Evolutionary conservation across 2,113 vertebrate species (phyloP).

Genomic region (Nyctereutes procyonoides): DNA sequence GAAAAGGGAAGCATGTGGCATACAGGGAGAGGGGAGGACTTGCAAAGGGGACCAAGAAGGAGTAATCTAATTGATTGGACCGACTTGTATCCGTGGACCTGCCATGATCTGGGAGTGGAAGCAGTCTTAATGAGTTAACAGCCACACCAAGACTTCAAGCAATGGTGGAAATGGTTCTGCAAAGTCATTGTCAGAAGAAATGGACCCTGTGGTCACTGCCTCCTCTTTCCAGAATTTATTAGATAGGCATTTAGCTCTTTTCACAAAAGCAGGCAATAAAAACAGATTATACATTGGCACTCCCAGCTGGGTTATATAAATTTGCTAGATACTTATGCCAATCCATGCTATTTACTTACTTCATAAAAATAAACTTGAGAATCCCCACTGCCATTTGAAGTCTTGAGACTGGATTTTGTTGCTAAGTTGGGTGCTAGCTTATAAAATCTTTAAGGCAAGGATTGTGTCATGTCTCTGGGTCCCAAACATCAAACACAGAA

Average conservation of each 20-base stretch:
- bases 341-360: not conserved
- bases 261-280: not conserved
- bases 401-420: constrained; percentile 18
- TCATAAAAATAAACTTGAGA: constrained; percentile 37
- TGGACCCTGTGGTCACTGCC: too few species aligned
- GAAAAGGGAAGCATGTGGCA: not conserved
- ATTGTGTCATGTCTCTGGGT: not conserved
- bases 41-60: not conserved
- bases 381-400: not conserved
- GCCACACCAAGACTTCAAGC: not conserved
- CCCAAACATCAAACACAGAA: not conserved
- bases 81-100: not conserved
- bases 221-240: not conserved
- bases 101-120: not conserved
- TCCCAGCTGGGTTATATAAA: not conserved
- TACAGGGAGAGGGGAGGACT: not conserved
- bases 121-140: not conserved
- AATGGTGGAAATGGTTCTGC: not conserved
- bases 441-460: not conserved
- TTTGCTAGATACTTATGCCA: not conserved
- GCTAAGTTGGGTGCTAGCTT: not conserved
- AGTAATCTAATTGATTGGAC: not conserved
- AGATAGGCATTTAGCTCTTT: not conserved
- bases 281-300: not conserved
- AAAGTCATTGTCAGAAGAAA: not conserved